Evolutionary conservation across 1,140 invertebrate genomes (phyloP).

Genomic region (Drosophila guanche): DNA sequence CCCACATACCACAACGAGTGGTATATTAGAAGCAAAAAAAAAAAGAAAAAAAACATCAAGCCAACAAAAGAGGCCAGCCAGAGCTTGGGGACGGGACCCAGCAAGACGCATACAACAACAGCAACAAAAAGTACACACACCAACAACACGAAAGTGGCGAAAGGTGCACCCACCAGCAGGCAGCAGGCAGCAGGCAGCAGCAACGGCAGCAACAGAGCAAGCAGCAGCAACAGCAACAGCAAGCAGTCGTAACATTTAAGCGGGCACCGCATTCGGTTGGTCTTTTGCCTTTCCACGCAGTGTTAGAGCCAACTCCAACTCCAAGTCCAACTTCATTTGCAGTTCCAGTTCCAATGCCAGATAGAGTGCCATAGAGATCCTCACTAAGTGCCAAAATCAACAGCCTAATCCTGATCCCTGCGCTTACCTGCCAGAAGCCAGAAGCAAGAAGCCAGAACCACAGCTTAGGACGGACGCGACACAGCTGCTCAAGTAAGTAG

Average conservation of each 20-base stretch:
- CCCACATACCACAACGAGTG: conserved; percentile 55
- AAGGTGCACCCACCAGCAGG: conserved; percentile 71
- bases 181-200: conserved; percentile 39
- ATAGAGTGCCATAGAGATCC: conserved; percentile 66
- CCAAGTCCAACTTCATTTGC: conserved; percentile 16
- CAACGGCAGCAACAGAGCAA: conserved; percentile 13
- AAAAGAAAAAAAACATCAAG: conserved; percentile 20
- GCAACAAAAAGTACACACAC: conserved; percentile 39
- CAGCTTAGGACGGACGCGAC: conserved; percentile 13
- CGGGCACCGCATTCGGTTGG: conserved; percentile 15
- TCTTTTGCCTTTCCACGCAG: background rate
- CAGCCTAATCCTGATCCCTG: conserved; percentile 35
- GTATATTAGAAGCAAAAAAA: conserved; percentile 51
- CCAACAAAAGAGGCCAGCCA: conserved; percentile 37
- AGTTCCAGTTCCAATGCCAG: conserved; percentile 31
- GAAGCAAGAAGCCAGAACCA: background rate
- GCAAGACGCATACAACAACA: conserved; percentile 50
- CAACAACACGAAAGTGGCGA: conserved; percentile 54
- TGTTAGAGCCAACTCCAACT: conserved; percentile 13
- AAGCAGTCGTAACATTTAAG: conserved; percentile 29
- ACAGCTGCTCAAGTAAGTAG: conserved; percentile 50
- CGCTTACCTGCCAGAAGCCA: conserved; percentile 31
- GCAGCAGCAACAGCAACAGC: conserved; percentile 37
- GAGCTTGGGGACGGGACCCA: conserved; percentile 37
- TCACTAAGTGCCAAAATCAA: conserved; percentile 71